phyloP scores from a whole-genome alignment of 2,113 vertebrate species.

The Delphinapterus leucas region DNA sequence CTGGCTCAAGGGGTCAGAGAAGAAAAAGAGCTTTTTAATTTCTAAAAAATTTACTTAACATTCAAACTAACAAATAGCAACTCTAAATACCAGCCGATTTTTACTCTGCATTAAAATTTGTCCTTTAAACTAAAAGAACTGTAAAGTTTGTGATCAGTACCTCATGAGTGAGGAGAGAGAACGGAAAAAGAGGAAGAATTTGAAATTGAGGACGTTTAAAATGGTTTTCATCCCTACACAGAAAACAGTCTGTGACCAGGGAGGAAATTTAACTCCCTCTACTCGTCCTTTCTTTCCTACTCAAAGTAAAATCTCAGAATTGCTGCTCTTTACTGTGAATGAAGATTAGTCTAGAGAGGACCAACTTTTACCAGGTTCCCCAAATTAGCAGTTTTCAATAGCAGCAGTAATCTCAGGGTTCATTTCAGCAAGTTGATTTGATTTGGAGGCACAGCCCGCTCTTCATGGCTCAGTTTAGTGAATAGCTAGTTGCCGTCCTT shows the following conservation, averaged over 20 bases:
- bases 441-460: not conserved
- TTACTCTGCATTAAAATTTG: not conserved
- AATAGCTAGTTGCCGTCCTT: not conserved
- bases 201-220: not conserved
- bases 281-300: not conserved
- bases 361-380: not conserved
- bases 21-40: not conserved
- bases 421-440: not conserved
- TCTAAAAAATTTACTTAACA: not conserved
- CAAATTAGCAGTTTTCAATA: not conserved
- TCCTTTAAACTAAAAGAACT: not conserved
- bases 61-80: not conserved
- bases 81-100: not conserved
- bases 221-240: not conserved
- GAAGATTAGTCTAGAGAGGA: not conserved
- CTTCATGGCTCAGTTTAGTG: slow-evolving; percentile 13
- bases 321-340: not conserved
- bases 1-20: not conserved
- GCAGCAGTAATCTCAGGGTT: not conserved
- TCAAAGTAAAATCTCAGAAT: not conserved
- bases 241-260: not conserved
- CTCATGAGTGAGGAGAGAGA: not conserved
- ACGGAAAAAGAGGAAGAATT: not conserved
- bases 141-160: not conserved
- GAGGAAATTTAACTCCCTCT: not conserved